Evolutionary conservation across 2,797 vertebrate genomes (phyloP).

Genomic region (Sarcophilus harrisii): DNA sequence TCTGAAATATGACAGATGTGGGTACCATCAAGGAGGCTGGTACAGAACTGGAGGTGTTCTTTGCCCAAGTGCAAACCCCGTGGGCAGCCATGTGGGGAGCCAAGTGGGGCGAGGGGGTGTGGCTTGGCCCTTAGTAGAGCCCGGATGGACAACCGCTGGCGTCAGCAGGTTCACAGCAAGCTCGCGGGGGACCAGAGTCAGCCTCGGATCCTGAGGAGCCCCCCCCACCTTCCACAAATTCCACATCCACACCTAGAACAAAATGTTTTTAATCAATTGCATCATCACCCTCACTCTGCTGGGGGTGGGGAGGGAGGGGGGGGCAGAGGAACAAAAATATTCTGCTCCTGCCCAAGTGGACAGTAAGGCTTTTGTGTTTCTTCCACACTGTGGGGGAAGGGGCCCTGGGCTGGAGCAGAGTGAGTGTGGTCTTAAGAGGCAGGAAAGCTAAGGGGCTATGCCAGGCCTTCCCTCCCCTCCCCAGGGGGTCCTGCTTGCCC

Average conservation of each 20-base stretch:
- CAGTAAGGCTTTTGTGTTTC: conserved; percentile 86
- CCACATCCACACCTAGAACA: conserved; percentile 77
- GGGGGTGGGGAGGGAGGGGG: conserved; percentile 62
- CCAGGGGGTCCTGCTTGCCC: conserved; percentile 61
- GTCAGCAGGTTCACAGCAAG: neutral
- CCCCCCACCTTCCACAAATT: conserved; percentile 62
- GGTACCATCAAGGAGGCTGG: neutral
- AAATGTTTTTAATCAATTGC: conserved; percentile 84
- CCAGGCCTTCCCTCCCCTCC: conserved; percentile 58
- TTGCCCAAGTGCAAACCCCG: too few relatives aligned
- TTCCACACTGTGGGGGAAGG: conserved; percentile 78
- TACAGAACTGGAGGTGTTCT: neutral
- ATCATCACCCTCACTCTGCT: conserved; percentile 87
- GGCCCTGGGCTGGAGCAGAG: conserved; percentile 27
- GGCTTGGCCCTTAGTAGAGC: neutral
- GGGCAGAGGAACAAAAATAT: conserved; percentile 86
- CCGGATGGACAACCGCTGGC: neutral
- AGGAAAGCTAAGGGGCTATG: conserved; percentile 71
- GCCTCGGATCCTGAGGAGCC: conserved; percentile 42
- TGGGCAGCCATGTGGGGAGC: neutral
- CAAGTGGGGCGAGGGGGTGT: neutral
- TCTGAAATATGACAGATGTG: neutral
- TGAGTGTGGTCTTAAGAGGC: conserved; percentile 66
- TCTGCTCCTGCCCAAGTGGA: conserved; percentile 84
- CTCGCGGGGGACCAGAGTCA: too few relatives aligned